A percentile compares a stretch with the other conserved stretches of the same genome.
Evolutionary conservation across 2,113 vertebrate species (phyloP).

Genomic region (Progne subis): DNA sequence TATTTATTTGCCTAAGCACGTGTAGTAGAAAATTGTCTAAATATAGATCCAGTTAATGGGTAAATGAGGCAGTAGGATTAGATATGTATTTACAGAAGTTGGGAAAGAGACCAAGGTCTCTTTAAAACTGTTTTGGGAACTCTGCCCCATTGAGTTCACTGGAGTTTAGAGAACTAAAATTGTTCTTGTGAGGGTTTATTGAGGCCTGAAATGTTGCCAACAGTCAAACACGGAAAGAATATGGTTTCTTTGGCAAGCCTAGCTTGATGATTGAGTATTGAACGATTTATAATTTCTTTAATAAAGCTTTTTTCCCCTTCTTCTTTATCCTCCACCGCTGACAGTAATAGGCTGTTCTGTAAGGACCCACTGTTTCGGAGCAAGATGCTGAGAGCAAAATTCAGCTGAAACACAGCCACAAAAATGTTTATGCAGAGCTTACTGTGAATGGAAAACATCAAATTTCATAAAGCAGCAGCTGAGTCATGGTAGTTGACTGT

Average conservation of each 20-base stretch:
- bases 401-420: not conserved
- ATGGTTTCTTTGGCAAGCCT: not conserved
- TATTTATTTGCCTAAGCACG: not conserved
- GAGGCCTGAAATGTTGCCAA: not conserved
- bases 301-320: accelerated
- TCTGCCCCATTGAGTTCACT: accelerated
- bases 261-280: not conserved
- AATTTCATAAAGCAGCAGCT: not conserved
- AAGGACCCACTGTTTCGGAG: not conserved
- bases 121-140: accelerated
- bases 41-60: not conserved
- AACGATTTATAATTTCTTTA: not conserved
- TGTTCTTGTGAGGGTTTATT: not conserved
- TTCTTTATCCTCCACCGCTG: accelerated
- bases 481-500: not conserved
- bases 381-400: not conserved
- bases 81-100: not conserved
- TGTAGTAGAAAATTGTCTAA: not conserved
- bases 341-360: not conserved
- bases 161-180: not conserved
- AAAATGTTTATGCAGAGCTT: not conserved
- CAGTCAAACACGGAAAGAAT: not conserved
- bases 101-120: not conserved
- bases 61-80: not conserved
- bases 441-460: not conserved